phyloP scores from a whole-genome alignment of 2,888 invertebrate genomes.

The Drosophila putrida region DNA sequence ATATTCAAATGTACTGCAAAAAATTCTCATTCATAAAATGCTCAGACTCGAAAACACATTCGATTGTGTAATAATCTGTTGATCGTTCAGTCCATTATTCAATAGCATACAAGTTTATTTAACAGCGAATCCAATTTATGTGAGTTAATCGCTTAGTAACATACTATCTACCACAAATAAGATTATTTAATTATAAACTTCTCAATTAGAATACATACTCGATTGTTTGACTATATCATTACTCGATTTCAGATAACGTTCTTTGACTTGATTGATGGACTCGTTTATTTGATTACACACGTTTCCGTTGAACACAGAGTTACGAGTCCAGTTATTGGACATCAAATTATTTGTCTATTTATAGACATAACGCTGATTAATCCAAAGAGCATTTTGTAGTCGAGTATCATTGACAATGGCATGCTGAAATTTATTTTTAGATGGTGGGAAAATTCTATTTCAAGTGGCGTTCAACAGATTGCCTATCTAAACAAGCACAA shows the following conservation, averaged over 20 bases:
- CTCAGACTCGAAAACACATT: too few relatives aligned
- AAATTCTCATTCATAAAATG: too few relatives aligned
- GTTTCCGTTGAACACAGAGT: not conserved
- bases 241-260: not conserved
- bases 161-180: too few relatives aligned
- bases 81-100: too few relatives aligned
- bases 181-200: too few relatives aligned
- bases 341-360: constrained; percentile 2
- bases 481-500: constrained; percentile 73
- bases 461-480: constrained; percentile 69
- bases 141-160: too few relatives aligned
- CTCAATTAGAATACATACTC: not conserved
- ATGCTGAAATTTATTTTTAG: constrained; percentile 67
- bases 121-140: too few relatives aligned
- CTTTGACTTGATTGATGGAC: not conserved
- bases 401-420: constrained; percentile 40
- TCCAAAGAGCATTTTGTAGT: constrained; percentile 38
- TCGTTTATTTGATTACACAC: not conserved
- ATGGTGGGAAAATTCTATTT: constrained; percentile 79
- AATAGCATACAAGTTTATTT: too few relatives aligned
- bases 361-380: not conserved
- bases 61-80: too few relatives aligned
- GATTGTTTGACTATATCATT: not conserved
- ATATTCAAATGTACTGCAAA: too few relatives aligned
- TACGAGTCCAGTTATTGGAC: not conserved